Evolutionary conservation across 64 coral and sea anemone species (phyloP), one percentile per base, ranked within the genome.

Genomic region (Orbicella faveolata): DNA sequence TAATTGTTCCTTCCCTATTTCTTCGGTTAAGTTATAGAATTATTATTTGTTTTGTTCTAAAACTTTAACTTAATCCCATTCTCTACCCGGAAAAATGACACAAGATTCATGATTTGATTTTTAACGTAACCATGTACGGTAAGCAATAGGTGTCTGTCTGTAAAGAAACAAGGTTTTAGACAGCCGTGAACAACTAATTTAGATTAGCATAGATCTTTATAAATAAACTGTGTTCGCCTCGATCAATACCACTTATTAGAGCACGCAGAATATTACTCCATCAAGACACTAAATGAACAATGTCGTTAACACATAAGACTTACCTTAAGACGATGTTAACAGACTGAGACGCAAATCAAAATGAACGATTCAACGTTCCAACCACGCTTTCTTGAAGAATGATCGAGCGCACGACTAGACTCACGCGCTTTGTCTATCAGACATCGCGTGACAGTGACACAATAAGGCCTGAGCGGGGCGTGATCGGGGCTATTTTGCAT

Each of bases 301-400:
- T 48, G 44, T 6, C 13, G 11, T 75, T 75, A 35, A 75, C 74
- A 75, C 35, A 13, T 75, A 75, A 75, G 35, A 36, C 74, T 75
- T 75, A 75, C 74, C 74, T 75, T 75, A 75, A 75, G 18, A 75
- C 26, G 74, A 18, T 75, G 35, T 35, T 35, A 39, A 75, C 12
- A 75, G 74, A 75, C 25, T 35, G 74, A 75, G 30, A 75, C 16
- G n/a, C 74, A 75, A 75, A 75, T 75, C 30, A 18, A 75, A 75
- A 35, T 75, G 12, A 59, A 9, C 15, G 1, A 16, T 14, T 59
- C 1, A 59, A 59, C 12, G 10, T 59, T 59, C 13, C 1, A 59
- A 59, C 9, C 9, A 59, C 55, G 12, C 55, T 59, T 15, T 59
- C 55, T 59, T 59, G 55, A 59, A 1, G 11, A 15, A 15, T 59